Evolutionary conservation across 2,888 invertebrate genomes (phyloP).

Genomic region (Lacanobia oleracea): DNA sequence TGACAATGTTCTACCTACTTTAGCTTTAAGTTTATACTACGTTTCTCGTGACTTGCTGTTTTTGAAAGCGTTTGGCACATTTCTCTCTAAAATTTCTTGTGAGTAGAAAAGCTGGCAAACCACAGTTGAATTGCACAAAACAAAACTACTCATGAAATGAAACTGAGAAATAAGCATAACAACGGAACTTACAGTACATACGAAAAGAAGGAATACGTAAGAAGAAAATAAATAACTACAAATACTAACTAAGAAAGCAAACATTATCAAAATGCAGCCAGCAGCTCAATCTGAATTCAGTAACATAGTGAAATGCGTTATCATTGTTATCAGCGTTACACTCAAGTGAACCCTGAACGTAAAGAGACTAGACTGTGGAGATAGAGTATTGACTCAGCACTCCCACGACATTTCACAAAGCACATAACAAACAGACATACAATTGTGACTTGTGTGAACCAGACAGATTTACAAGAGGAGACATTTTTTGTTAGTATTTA

Average conservation of each 20-base stretch:
- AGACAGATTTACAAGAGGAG: constrained; percentile 15
- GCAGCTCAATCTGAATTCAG: neutral
- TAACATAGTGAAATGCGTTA: neutral
- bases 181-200: neutral
- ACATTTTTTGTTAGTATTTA: constrained; percentile 19
- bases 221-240: neutral
- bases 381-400: constrained; percentile 34
- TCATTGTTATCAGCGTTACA: constrained; percentile 8
- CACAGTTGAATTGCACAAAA: constrained; percentile 7
- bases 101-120: constrained; percentile 28
- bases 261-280: neutral
- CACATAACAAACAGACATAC: constrained; percentile 45
- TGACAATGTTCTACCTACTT: constrained; percentile 9
- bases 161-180: neutral
- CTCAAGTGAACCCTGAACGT: constrained; percentile 12
- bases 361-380: constrained; percentile 27
- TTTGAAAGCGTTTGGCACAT: constrained; percentile 60
- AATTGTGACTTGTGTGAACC: constrained; percentile 27
- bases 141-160: constrained; percentile 7
- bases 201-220: neutral
- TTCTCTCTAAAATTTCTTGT: constrained; percentile 48
- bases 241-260: neutral
- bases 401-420: constrained; percentile 51
- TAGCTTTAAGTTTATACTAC: constrained; percentile 21
- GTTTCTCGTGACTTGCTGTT: constrained; percentile 48